Base-by-base conservation (phyloP, 1,140 invertebrate species). In the Campodea augens region DNA sequence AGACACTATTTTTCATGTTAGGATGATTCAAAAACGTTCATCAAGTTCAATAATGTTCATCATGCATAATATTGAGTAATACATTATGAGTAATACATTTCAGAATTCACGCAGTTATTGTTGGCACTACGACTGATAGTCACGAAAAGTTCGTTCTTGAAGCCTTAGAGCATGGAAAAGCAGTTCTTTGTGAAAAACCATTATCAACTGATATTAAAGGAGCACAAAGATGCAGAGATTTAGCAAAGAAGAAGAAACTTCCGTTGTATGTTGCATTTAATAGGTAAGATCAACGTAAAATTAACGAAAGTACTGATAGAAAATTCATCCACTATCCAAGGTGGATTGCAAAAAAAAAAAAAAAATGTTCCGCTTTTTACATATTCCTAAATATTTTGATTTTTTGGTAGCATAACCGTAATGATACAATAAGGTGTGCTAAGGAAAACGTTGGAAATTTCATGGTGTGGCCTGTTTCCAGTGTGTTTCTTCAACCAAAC, bases 131-230 rank as follows among this genome's bases (percentile, higher is more conserved):
- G 4, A 77, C 75, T 0, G 65, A 54, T 48, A 69, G 71, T 0
- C 75, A 81, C 54, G 70, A 76, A 52, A 52, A 61, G 1, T 69
- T 78, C 12, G 68, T 78, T 1, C 61, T 61, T 0, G 67, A 65
- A 45, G 65, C 73, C 1, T 55, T 80, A n/a, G 52, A 65, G 10
- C 62, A 66, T 29, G 71, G 72, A 49, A 75, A 75, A 51, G 68
- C 71, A 10, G 73, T 81, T 0, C 75, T 79, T 52, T 78, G 75
- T 53, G 77, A 81, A 54, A 81, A 81, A 54, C 78, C 78, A 1
- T 67, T 81, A 19, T 73, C 75, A 12, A 63, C 74, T 39, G 24
- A 61, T 66, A 2, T 71, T 70, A 0, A 59, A 58, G 27, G 66
- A 66, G 24, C 77, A 74, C 49, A 78, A 76, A 50, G 62, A 73